These are phyloP conservation scores for Oopsacas minuta DNA, from an alignment of 37 sponge, comb jelly and placozoan genomes.

Conservation along the genomic window DNA sequence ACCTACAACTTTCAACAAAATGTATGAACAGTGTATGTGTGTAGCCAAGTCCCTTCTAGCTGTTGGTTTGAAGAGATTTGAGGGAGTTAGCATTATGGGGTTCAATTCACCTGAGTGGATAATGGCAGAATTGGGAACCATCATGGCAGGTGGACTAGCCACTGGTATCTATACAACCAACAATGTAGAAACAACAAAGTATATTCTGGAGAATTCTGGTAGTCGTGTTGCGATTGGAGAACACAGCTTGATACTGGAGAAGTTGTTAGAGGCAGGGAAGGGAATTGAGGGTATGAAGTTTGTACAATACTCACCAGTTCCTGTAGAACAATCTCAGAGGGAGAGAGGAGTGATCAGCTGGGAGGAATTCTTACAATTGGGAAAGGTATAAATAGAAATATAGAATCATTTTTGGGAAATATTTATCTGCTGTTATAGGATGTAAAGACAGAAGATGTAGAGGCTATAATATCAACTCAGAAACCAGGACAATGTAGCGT, in stretches of 20 bases:
- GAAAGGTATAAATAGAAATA: no score
- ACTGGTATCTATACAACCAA: conserved; percentile 72
- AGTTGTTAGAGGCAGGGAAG: conserved; percentile 64
- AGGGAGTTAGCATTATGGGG: conserved; percentile 67
- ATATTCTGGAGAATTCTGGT: conserved; percentile 56
- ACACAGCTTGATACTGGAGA: conserved; percentile 58
- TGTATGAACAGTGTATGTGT: conserved; percentile 27
- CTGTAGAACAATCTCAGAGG: conserved; percentile 32
- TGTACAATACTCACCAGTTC: conserved; percentile 58
- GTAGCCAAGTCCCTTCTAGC: conserved; percentile 55
- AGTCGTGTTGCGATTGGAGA: conserved; percentile 60
- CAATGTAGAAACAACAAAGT: conserved; percentile 55
- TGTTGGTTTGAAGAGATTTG: conserved; percentile 42
- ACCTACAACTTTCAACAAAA: conserved; percentile 36
- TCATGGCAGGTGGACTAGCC: conserved; percentile 59
- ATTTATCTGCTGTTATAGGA: neutral
- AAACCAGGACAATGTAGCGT: conserved; percentile 65
- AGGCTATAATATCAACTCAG: conserved; percentile 20
- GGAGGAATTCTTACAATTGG: conserved; percentile 50
- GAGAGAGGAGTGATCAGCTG: conserved; percentile 58
- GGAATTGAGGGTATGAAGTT: conserved; percentile 18
- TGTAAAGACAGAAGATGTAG: neutral
- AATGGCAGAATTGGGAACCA: conserved; percentile 44
- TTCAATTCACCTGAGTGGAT: conserved; percentile 88
- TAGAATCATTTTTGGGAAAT: no score